phyloP scores from a whole-genome alignment of 2,888 invertebrate genomes.

The Parelbella ahira region DNA sequence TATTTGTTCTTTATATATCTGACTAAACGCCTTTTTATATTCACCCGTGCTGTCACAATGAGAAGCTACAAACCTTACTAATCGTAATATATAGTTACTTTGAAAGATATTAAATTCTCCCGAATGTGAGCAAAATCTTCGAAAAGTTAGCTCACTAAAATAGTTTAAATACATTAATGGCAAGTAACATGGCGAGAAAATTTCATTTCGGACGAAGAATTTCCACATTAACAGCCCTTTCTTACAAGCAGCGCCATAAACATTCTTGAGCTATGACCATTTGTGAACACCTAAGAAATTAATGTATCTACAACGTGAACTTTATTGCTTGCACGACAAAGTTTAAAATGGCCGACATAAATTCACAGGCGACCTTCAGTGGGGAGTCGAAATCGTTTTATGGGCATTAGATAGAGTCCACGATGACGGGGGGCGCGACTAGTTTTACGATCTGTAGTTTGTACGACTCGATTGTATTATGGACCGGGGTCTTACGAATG shows the following conservation, averaged over 20 bases:
- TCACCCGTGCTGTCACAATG: too few species aligned
- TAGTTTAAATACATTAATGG: background rate
- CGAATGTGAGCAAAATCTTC: too few species aligned
- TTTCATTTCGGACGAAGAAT: conserved; percentile 1
- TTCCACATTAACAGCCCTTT: conserved; percentile 1
- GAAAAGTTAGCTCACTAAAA: too few species aligned
- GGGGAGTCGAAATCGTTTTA: conserved; percentile 23
- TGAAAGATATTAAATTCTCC: too few species aligned
- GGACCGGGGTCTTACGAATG: conserved; percentile 13
- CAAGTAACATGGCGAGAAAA: background rate
- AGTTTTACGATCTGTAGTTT: conserved; percentile 23
- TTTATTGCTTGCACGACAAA: conserved; percentile 17
- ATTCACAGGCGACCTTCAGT: conserved; percentile 9
- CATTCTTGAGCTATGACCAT: conserved; percentile 14
- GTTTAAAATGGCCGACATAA: conserved; percentile 17
- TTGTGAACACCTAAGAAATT: conserved; percentile 3
- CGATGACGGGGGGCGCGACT: conserved; percentile 11
- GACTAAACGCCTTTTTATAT: too few species aligned
- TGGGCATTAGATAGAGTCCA: conserved; percentile 17
- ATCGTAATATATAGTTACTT: too few species aligned
- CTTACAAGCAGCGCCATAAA: conserved; percentile 6
- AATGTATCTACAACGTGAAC: conserved; percentile 7
- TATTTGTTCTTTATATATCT: too few species aligned
- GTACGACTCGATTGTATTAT: conserved; percentile 24
- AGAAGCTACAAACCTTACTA: too few species aligned